Conservation (phyloP, 2,797 vertebrate species). For the Pangasius djambal region DNA sequence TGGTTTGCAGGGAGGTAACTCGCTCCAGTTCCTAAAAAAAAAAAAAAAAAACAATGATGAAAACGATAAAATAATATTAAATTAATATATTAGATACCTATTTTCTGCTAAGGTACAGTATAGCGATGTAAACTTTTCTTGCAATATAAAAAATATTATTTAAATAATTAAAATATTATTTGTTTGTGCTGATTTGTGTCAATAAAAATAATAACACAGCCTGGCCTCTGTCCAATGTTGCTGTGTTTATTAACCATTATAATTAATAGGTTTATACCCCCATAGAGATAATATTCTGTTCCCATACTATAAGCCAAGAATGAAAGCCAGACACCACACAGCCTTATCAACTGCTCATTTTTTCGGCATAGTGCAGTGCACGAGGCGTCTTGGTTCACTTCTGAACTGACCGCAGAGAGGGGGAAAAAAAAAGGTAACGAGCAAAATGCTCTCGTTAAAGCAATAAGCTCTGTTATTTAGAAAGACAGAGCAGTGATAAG, state of each 20-base stretch:
- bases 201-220: neutral
- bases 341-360: constrained; percentile 9
- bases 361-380: neutral
- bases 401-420: neutral
- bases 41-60: neutral
- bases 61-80: neutral
- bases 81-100: neutral
- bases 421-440: constrained; percentile 9
- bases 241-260: constrained; percentile 8
- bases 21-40: constrained; percentile 89
- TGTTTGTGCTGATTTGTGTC: too few species aligned
- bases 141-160: neutral
- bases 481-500: constrained; percentile 31
- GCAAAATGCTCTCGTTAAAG: constrained; percentile 31
- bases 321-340: constrained; percentile 31
- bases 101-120: neutral
- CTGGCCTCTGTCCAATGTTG: neutral
- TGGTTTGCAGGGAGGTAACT: constrained; percentile 90
- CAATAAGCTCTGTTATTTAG: constrained; percentile 2
- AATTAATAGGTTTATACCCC: constrained; percentile 40
- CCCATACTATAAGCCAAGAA: constrained; percentile 18
- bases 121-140: neutral
- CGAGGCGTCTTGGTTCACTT: neutral
- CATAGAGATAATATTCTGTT: constrained; percentile 21
- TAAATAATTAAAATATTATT: neutral